phyloP scores from a whole-genome alignment of 2,888 invertebrate genomes.

The Ectobius pallidus region DNA sequence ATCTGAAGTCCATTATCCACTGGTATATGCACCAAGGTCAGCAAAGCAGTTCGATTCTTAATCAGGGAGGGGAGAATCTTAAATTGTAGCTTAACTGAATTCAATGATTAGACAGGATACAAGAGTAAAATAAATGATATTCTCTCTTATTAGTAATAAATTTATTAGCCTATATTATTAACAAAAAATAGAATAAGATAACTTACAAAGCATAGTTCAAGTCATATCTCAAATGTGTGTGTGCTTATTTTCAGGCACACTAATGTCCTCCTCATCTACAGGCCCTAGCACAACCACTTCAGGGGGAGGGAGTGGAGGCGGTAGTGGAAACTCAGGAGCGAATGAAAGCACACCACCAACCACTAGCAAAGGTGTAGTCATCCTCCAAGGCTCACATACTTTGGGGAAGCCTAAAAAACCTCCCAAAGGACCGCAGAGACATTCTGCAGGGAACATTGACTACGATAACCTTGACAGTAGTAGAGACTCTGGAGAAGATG shows the following conservation, averaged over 20 bases:
- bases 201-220: too few species aligned
- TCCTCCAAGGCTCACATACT: slow-evolving; percentile 80
- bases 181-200: too few species aligned
- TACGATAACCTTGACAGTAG: slow-evolving; percentile 70
- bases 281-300: neutral
- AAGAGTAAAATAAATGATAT: too few species aligned
- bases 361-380: slow-evolving; percentile 48
- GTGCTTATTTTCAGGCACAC: slow-evolving; percentile 47
- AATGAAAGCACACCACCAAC: slow-evolving; percentile 30
- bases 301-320: slow-evolving; percentile 41
- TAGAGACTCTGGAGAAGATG: slow-evolving; percentile 68
- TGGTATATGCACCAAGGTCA: too few species aligned
- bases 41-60: too few species aligned
- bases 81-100: too few species aligned
- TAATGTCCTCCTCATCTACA: slow-evolving; percentile 1
- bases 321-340: slow-evolving; percentile 19
- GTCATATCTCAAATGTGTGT: too few species aligned
- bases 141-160: too few species aligned
- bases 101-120: too few species aligned
- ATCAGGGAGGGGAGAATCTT: too few species aligned
- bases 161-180: too few species aligned
- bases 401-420: slow-evolving; percentile 79
- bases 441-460: slow-evolving; percentile 86
- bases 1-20: too few species aligned
- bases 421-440: slow-evolving; percentile 74